These are phyloP conservation scores for Scelioninae gen. 1 DNA, from an alignment of 2,888 invertebrate genomes.

Conservation along the genomic window DNA sequence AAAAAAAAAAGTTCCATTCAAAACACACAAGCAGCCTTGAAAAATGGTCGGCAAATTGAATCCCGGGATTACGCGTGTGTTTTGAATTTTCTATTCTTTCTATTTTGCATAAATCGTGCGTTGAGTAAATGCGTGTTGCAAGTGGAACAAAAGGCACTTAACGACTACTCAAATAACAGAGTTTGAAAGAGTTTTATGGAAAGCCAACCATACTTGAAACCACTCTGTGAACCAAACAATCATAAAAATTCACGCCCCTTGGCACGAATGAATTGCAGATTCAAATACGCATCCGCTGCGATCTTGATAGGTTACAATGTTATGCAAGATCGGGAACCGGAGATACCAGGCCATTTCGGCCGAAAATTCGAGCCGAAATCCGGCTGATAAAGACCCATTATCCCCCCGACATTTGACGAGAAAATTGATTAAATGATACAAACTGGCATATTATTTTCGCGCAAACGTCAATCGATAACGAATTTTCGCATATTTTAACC, in stretches of 20 bases:
- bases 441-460: constrained; percentile 23
- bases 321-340: constrained; percentile 52
- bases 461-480: constrained; percentile 9
- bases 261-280: constrained; percentile 72
- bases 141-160: constrained; percentile 68
- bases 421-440: constrained; percentile 59
- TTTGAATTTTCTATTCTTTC: constrained; percentile 54
- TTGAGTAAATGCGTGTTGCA: constrained; percentile 57
- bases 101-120: constrained; percentile 61
- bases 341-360: constrained; percentile 47
- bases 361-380: constrained; percentile 30
- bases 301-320: constrained; percentile 50
- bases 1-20: too few species aligned
- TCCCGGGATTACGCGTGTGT: constrained; percentile 21
- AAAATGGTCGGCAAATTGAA: too few species aligned
- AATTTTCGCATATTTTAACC: constrained; percentile 6
- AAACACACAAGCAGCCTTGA: too few species aligned
- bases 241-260: constrained; percentile 71
- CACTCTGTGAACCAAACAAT: constrained; percentile 64
- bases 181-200: constrained; percentile 60
- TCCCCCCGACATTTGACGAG: neutral
- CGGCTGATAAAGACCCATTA: constrained; percentile 37
- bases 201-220: constrained; percentile 58
- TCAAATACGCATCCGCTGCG: constrained; percentile 67
- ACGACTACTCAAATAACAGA: constrained; percentile 67